Percentiles rank a stretch among this genome's conserved stretches.
Conservation (phyloP, 2,888 invertebrate genomes). For the Clitarchus hookeri region DNA sequence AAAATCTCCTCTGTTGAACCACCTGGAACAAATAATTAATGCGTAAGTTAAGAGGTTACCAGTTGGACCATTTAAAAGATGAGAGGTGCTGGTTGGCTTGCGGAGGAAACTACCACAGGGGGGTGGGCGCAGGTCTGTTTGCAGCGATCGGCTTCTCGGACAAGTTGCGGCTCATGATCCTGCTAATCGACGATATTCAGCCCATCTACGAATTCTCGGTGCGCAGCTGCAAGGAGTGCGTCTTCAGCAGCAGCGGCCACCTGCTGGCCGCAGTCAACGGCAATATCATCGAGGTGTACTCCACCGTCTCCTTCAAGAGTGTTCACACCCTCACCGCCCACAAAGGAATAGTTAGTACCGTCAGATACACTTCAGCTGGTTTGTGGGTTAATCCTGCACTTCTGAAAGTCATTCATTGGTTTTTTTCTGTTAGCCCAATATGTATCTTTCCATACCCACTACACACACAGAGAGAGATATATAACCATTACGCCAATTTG, state of each 20-base stretch:
- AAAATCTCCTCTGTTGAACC: too few species aligned
- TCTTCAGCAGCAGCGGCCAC: conserved; percentile 86
- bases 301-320: conserved; percentile 78
- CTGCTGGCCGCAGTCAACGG: conserved; percentile 88
- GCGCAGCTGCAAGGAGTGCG: conserved; percentile 74
- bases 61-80: too few species aligned
- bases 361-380: not conserved
- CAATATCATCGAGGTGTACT: conserved; percentile 84
- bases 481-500: too few species aligned
- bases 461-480: too few species aligned
- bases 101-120: too few species aligned
- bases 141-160: conserved; percentile 89
- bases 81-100: too few species aligned
- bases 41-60: too few species aligned
- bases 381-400: too few species aligned
- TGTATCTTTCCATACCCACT: too few species aligned
- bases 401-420: too few species aligned
- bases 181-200: conserved; percentile 83
- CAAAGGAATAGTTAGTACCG: conserved; percentile 69
- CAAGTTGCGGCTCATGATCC: conserved; percentile 84
- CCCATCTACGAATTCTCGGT: conserved; percentile 71
- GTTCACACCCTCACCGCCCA: conserved; percentile 79
- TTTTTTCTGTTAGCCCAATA: too few species aligned
- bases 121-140: conserved; percentile 66
- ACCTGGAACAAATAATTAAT: too few species aligned